These are phyloP conservation scores for Oreocharis arfaki DNA, from an alignment of 2,113 vertebrate species.

Conservation along the genomic window DNA sequence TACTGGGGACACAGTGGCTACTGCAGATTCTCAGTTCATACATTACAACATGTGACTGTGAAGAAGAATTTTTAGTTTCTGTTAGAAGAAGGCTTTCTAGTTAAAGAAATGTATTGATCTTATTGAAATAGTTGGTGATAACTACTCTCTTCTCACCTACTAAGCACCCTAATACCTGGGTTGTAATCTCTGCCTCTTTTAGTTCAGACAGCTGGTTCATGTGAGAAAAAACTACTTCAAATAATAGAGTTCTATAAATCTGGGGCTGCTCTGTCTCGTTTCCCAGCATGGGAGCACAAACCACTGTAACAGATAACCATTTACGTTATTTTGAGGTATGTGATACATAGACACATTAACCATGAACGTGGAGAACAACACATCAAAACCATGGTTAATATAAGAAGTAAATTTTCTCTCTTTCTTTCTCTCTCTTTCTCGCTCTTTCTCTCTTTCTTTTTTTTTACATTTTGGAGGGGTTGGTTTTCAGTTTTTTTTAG, in stretches of 20 bases:
- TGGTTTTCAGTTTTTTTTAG: background rate
- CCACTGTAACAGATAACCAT: background rate
- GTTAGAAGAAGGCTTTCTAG: background rate
- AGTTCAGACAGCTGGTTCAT: background rate
- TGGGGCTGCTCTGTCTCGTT: background rate
- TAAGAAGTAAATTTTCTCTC: background rate
- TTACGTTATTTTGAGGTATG: background rate
- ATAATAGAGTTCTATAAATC: background rate
- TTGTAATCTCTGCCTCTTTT: background rate
- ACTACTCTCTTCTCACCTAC: background rate
- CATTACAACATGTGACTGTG: background rate
- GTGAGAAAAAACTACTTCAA: background rate
- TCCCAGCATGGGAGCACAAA: background rate
- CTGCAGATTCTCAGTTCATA: background rate
- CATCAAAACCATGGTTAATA: background rate
- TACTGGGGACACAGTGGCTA: too few relatives aligned
- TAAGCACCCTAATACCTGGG: background rate
- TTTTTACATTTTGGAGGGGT: rapidly evolving
- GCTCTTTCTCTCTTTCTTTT: background rate
- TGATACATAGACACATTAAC: too few relatives aligned
- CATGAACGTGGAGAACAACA: background rate
- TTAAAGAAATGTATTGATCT: background rate
- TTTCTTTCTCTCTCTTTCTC: too few relatives aligned
- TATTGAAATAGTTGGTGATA: background rate
- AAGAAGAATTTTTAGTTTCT: background rate